Evolutionary conservation across 2,888 invertebrate genomes (phyloP).

Genomic region (Eupithecia subumbrata): DNA sequence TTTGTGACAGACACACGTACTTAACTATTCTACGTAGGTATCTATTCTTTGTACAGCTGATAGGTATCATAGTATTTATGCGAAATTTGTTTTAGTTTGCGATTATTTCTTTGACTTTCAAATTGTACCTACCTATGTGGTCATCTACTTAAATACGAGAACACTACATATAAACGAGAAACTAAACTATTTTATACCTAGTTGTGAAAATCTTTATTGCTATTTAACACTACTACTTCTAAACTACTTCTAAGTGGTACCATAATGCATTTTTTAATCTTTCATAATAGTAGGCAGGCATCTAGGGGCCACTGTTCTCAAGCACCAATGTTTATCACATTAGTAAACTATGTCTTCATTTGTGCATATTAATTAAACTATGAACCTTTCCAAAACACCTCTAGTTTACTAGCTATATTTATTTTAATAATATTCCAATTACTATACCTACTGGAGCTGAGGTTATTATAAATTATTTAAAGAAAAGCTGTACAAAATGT

Average conservation of each 20-base stretch:
- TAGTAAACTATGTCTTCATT: background rate
- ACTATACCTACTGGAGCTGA: background rate
- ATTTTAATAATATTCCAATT: background rate
- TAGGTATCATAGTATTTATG: background rate
- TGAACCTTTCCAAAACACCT: background rate
- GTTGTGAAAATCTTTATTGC: no score
- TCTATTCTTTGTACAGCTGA: constrained; percentile 43
- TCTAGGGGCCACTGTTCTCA: no score
- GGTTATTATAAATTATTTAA: background rate
- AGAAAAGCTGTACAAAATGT: background rate
- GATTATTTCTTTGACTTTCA: constrained; percentile 3
- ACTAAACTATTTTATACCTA: background rate
- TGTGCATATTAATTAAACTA: background rate
- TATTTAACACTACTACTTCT: no score
- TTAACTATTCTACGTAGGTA: constrained; percentile 2
- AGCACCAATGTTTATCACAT: background rate
- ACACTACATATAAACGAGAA: background rate
- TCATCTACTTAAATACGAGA: background rate
- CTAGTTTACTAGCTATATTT: background rate
- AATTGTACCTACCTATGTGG: background rate
- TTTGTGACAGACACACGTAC: constrained; percentile 4
- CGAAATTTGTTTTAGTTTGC: background rate
- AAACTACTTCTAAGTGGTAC: background rate
- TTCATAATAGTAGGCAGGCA: background rate
- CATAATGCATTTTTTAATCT: background rate